These are phyloP conservation scores for Sebastiscus tertius DNA, from an alignment of 2,797 vertebrate genomes.

Conservation along the genomic window DNA sequence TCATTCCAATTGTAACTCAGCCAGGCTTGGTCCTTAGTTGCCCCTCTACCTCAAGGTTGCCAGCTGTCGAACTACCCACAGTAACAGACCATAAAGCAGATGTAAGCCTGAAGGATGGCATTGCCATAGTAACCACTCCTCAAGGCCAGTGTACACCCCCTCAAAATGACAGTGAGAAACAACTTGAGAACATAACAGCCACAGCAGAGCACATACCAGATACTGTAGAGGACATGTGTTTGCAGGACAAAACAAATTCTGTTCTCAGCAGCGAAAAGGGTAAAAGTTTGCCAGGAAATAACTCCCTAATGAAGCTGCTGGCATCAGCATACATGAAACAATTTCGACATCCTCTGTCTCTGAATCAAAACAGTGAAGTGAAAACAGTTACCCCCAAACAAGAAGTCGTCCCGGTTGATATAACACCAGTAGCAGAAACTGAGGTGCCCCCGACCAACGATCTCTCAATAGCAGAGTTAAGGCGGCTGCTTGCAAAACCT, in stretches of 20 bases:
- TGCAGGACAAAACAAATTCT: conserved; percentile 31
- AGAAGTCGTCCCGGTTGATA: conserved; percentile 67
- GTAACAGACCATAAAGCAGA: conserved; percentile 35
- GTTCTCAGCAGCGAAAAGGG: conserved; percentile 13
- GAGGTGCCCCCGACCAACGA: conserved; percentile 26
- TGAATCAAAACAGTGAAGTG: conserved; percentile 9
- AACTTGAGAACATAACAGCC: conserved; percentile 28
- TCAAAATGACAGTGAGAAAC: conserved; percentile 37
- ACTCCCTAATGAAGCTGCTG: conserved; percentile 78
- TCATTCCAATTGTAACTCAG: conserved; percentile 22
- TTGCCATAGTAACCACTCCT: conserved; percentile 43
- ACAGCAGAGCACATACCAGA: conserved; percentile 33
- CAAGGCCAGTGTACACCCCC: conserved; percentile 24
- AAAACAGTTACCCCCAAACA: conserved; percentile 61
- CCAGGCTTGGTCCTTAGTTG: conserved; percentile 29
- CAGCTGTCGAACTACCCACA: conserved; percentile 32
- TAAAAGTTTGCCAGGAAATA: conserved; percentile 48
- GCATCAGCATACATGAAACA: conserved; percentile 81
- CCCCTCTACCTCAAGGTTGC: conserved; percentile 59
- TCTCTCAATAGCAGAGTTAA: conserved; percentile 69
- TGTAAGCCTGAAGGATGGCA: conserved; percentile 31
- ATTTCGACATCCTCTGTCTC: conserved; percentile 39
- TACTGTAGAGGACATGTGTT: conserved; percentile 27
- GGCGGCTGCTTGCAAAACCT: conserved; percentile 66
- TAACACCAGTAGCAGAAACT: conserved; percentile 48